Conservation (phyloP, 2,797 vertebrate species). For the Oreortyx pictus region DNA sequence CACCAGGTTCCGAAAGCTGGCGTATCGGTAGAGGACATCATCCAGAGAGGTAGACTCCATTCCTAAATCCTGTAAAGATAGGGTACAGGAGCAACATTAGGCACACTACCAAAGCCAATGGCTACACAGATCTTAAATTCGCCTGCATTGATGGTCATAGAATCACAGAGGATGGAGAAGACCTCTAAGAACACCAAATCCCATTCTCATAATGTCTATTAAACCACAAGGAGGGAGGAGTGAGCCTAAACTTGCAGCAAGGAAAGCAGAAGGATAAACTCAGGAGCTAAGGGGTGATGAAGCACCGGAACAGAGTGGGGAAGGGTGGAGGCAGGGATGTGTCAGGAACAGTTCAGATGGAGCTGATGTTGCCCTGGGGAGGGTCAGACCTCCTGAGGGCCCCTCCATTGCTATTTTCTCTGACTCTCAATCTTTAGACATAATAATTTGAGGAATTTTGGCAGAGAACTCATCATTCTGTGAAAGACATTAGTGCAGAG, state of each 20-base stretch:
- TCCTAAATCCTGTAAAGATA: conserved; percentile 89
- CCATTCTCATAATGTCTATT: too few species aligned
- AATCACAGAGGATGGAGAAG: too few species aligned
- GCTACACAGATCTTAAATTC: accelerated
- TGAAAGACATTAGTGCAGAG: neutral
- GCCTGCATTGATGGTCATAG: too few species aligned
- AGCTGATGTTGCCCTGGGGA: neutral
- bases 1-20: conserved; percentile 98
- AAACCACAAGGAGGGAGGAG: neutral
- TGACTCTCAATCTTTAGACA: neutral
- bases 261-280: neutral
- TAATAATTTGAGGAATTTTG: conserved; percentile 38
- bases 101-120: neutral
- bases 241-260: neutral
- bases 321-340: neutral
- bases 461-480: neutral
- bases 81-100: conserved; percentile 4
- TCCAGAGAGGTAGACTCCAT: conserved; percentile 99
- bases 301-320: neutral
- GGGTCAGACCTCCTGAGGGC: neutral
- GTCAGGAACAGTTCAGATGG: neutral
- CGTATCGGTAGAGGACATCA: conserved; percentile 95
- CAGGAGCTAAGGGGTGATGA: neutral
- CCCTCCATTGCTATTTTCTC: neutral
- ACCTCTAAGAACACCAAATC: too few species aligned